Conservation (phyloP, 2,113 vertebrate species). For the Nibea albiflora region DNA sequence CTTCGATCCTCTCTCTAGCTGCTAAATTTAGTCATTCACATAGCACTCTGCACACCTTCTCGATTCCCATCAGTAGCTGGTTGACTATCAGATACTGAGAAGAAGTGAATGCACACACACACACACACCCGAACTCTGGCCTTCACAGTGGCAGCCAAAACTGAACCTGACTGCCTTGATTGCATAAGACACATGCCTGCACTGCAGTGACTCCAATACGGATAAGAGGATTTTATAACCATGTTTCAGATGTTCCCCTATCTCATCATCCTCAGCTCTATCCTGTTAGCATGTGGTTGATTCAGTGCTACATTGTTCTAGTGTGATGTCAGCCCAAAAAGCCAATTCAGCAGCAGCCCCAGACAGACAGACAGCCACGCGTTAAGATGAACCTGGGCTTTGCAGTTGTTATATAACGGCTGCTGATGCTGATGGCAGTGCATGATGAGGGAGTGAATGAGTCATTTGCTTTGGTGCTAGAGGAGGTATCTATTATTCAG, state of each 20-base stretch:
- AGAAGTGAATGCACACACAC: conserved; percentile 26
- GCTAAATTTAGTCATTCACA: conserved; percentile 57
- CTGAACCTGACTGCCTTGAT: conserved; percentile 50
- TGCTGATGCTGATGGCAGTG: conserved; percentile 53
- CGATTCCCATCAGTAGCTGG: conserved; percentile 33
- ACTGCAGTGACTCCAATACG: conserved; percentile 31
- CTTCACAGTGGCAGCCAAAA: conserved; percentile 59
- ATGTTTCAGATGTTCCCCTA: conserved; percentile 35
- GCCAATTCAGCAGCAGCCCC: conserved; percentile 24
- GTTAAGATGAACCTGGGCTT: conserved; percentile 47
- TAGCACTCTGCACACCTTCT: conserved; percentile 34
- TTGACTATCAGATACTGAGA: conserved; percentile 25
- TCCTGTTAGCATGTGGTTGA: conserved; percentile 33
- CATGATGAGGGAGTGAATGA: conserved; percentile 52
- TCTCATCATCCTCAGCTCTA: conserved; percentile 28
- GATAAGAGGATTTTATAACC: conserved; percentile 59
- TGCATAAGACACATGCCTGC: conserved; percentile 55
- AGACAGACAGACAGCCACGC: conserved; percentile 11
- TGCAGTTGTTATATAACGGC: conserved; percentile 70
- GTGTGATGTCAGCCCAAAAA: conserved; percentile 39
- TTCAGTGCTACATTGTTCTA: conserved; percentile 14
- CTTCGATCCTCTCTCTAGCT: conserved; percentile 18
- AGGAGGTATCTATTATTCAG: conserved; percentile 75
- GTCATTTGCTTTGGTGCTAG: conserved; percentile 54
- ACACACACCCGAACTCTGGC: conserved; percentile 54